phyloP scores from a whole-genome alignment of 2,113 vertebrate genomes.

The Triplophysa rosa region DNA sequence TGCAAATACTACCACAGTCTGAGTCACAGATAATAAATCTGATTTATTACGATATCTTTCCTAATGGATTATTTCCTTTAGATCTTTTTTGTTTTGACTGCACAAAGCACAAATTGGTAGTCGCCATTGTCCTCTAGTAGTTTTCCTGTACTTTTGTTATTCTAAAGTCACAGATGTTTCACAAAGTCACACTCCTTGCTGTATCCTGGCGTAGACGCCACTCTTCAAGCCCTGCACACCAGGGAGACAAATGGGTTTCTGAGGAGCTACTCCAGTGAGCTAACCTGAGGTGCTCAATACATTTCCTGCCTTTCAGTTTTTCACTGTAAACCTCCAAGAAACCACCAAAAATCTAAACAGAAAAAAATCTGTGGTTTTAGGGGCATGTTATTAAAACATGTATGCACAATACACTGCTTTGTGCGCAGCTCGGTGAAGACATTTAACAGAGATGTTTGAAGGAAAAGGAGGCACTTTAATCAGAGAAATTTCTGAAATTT shows the following conservation, averaged over 20 bases:
- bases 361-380: constrained; percentile 24
- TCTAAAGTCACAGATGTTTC: constrained; percentile 13
- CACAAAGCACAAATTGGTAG: not conserved
- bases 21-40: constrained; percentile 48
- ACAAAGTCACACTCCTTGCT: constrained; percentile 29
- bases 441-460: constrained; percentile 7
- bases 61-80: constrained; percentile 60
- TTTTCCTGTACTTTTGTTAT: not conserved
- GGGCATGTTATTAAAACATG: constrained; percentile 10
- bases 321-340: constrained; percentile 66
- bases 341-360: constrained; percentile 58
- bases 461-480: constrained; percentile 14
- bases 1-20: constrained; percentile 30
- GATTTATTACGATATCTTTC: constrained; percentile 45
- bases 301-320: constrained; percentile 70
- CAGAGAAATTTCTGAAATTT: constrained; percentile 13
- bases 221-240: not conserved
- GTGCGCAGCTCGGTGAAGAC: constrained; percentile 51
- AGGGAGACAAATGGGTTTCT: constrained; percentile 1
- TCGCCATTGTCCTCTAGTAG: not conserved
- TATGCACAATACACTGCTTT: constrained; percentile 35
- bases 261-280: constrained; percentile 48
- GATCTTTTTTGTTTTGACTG: constrained; percentile 46
- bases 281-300: constrained; percentile 65
- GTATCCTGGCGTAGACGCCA: constrained; percentile 36